Evolutionary conservation across 2,797 vertebrate genomes (phyloP), one percentile per base, ranked within the genome.

Genomic region (Pseudochaenichthys georgianus): DNA sequence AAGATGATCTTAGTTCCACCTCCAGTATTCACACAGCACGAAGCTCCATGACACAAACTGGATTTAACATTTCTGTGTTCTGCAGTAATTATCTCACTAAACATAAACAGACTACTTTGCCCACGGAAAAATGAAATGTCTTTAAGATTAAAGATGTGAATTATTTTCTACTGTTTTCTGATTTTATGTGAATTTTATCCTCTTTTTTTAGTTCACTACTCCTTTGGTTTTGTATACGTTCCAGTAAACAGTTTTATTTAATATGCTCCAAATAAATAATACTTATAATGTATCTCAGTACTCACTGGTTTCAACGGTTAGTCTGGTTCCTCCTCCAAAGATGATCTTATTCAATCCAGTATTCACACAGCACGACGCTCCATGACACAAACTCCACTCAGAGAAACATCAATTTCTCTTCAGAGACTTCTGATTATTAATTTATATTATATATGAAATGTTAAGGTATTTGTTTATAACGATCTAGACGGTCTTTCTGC

Each of bases 281-380:
- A 13, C 0, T 42, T 0, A 58, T 19, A 0, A 59, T 42, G 0
- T 1, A 59, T 1, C 6, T 59, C 17, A 13, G 1, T 42, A 59
- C 57, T 59, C n/a, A 59, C 57, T 59, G 57, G 38, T 17, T 59
- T 42, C 57, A 21, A 59, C 23, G 23, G 23, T 23, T 23, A 23
- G 3, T 13, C 57, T 59, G 57, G n/a, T 59, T 42, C 57, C 57
- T n/a, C 10, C 9, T n/a, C 55, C 34, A 31, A 58, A 57, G 28
- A 28, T 4, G 0, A 28, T 4, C 28, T 28, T 28, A 28, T 28
- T 28, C 28, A 4, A 3, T 28, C 54, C 55, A 19, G 10, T 0
- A 19, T 8, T 59, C 57, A 42, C 57, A 59, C 57, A 21, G 13
- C 38, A 19, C 4, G 57, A 59, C 13, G 38, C 38, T 3, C 1